Conservation (phyloP, 2,888 invertebrate species). For the Lithophane socia region DNA sequence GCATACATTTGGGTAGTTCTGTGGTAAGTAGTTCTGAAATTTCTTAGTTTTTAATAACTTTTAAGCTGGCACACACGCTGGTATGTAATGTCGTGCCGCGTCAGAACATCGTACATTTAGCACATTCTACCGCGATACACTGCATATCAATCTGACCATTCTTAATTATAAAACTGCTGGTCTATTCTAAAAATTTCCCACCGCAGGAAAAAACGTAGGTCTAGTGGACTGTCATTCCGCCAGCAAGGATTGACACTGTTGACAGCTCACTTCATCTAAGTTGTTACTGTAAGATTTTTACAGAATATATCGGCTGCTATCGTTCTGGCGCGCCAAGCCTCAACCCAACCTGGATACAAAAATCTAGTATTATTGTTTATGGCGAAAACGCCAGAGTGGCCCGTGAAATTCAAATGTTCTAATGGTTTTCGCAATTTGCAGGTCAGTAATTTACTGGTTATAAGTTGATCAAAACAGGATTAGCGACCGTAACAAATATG, state of each 20-base stretch:
- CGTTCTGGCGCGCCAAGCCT: no score
- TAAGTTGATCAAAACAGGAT: not conserved
- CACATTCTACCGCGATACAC: not conserved
- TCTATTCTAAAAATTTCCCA: no score
- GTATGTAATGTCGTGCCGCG: not conserved
- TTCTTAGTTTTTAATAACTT: not conserved
- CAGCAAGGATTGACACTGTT: no score
- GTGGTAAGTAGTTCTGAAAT: not conserved
- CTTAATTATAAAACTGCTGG: not conserved
- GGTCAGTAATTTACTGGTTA: no score
- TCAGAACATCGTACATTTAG: no score
- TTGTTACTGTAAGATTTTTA: no score
- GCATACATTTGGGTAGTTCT: not conserved
- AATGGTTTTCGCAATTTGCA: not conserved
- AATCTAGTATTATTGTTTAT: not conserved
- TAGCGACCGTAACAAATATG: not conserved
- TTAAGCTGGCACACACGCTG: not conserved
- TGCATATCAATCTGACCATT: not conserved
- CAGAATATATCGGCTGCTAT: no score
- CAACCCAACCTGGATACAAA: no score
- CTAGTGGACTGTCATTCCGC: no score
- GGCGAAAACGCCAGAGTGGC: not conserved
- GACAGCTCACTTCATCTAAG: no score
- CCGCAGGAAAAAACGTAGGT: no score
- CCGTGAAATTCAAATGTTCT: not conserved